These are phyloP conservation scores for Lepidothrix coronata DNA, from an alignment of 2,113 vertebrate genomes.

Conservation along the genomic window DNA sequence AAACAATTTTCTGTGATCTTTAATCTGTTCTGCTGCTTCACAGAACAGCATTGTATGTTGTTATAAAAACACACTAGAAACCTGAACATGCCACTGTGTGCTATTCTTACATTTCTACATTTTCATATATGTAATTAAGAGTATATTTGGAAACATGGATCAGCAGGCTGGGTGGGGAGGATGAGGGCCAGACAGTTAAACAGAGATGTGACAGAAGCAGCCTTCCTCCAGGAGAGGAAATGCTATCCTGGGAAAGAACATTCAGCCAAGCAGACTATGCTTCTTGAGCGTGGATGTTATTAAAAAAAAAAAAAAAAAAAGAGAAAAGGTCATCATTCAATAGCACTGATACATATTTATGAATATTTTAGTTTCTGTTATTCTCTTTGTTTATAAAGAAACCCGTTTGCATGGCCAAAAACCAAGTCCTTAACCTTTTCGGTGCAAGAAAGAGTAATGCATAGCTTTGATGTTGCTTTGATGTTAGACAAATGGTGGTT, in stretches of 20 bases:
- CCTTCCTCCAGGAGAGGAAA: conserved; percentile 49
- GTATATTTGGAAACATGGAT: conserved; percentile 32
- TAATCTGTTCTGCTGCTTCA: conserved; percentile 18
- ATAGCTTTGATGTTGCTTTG: not conserved
- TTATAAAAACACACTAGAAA: conserved; percentile 15
- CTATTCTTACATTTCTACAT: conserved; percentile 9
- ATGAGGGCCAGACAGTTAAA: conserved; percentile 23
- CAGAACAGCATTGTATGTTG: not conserved
- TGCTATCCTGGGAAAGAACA: conserved; percentile 24
- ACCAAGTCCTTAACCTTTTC: not conserved
- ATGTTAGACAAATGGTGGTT: not conserved
- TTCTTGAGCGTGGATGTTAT: not conserved
- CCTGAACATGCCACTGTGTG: not conserved
- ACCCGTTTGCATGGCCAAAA: not conserved
- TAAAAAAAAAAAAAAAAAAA: not conserved
- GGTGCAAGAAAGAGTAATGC: not conserved
- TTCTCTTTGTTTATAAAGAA: not conserved
- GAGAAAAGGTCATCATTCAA: not conserved
- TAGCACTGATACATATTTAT: not conserved
- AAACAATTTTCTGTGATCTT: conserved; percentile 26
- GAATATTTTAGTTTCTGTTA: not conserved
- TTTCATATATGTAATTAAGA: conserved; percentile 16
- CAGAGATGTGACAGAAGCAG: not conserved
- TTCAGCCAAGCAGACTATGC: not conserved
- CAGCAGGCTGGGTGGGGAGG: conserved; percentile 22